phyloP scores from a whole-genome alignment of 2,797 vertebrate species.

The Neostethus bicornis region DNA sequence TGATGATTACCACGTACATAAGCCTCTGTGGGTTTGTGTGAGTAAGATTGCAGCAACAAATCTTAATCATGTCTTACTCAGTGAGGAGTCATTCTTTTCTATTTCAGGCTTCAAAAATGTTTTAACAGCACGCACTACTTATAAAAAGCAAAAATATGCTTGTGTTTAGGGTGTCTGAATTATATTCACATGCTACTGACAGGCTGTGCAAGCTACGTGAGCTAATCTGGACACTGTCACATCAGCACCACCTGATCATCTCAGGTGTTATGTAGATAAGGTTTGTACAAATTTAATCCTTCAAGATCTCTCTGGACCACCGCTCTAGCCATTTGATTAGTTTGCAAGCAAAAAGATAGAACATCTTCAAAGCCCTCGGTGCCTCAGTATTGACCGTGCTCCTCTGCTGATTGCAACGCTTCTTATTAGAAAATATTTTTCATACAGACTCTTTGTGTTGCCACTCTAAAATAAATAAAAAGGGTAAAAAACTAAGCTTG shows the following conservation, averaged over 20 bases:
- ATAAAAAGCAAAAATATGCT: slow-evolving; percentile 19
- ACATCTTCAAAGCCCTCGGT: slow-evolving; percentile 73
- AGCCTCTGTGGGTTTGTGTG: slow-evolving; percentile 33
- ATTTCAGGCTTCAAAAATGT: slow-evolving; percentile 10
- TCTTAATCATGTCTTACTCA: slow-evolving; percentile 30
- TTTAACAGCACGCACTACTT: slow-evolving; percentile 23
- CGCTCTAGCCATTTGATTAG: slow-evolving; percentile 67
- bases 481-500: slow-evolving; percentile 5
- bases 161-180: slow-evolving; percentile 30
- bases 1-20: slow-evolving; percentile 53
- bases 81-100: slow-evolving; percentile 22
- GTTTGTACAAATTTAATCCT: slow-evolving; percentile 77
- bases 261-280: slow-evolving; percentile 74
- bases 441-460: slow-evolving; percentile 64
- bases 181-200: slow-evolving; percentile 33
- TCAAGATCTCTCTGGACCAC: slow-evolving; percentile 52
- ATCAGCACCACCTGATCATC: slow-evolving; percentile 76
- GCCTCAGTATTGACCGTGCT: slow-evolving; percentile 67
- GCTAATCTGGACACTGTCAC: slow-evolving; percentile 75
- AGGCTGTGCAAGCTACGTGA: slow-evolving; percentile 59
- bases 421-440: slow-evolving; percentile 78
- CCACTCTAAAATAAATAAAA: slow-evolving; percentile 40
- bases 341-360: slow-evolving; percentile 63
- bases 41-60: slow-evolving; percentile 33
- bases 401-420: slow-evolving; percentile 62